phyloP scores from a whole-genome alignment of 2,113 vertebrate genomes.

The Saguinus midas region DNA sequence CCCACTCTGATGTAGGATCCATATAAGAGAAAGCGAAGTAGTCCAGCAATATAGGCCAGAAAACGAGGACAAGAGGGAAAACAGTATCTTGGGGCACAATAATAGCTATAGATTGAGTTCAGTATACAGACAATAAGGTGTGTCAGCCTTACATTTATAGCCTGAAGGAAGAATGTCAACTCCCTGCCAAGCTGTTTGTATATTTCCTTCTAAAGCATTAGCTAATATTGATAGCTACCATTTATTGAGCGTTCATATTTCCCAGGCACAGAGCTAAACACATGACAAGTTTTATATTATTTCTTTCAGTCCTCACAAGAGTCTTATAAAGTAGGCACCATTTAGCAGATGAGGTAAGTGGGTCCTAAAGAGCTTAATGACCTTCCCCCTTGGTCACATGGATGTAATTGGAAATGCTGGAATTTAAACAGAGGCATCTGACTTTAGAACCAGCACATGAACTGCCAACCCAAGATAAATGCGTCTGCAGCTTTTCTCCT shows the following conservation, averaged over 20 bases:
- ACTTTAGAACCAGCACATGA: background rate
- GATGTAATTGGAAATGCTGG: background rate
- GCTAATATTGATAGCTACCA: background rate
- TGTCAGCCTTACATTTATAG: background rate
- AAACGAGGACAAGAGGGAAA: background rate
- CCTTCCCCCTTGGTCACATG: background rate
- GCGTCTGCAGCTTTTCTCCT: background rate
- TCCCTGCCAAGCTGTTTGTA: background rate
- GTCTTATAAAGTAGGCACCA: background rate
- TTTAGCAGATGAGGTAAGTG: background rate
- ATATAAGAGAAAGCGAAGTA: background rate
- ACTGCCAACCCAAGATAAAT: background rate
- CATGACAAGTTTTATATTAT: background rate
- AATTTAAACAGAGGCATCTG: background rate
- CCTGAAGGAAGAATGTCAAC: background rate
- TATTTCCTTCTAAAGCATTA: background rate
- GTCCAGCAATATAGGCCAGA: background rate
- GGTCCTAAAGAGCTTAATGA: background rate
- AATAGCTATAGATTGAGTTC: background rate
- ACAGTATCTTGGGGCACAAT: background rate
- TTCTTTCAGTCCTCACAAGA: conserved; percentile 9
- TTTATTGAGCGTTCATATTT: background rate
- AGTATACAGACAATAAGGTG: background rate
- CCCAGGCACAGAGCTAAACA: background rate
- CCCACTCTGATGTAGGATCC: background rate